A percentile compares a stretch with the other conserved stretches of the same genome.
These are phyloP conservation scores for Dicentrarchus labrax DNA, from an alignment of 2,113 vertebrate species.

Conservation along the genomic window DNA sequence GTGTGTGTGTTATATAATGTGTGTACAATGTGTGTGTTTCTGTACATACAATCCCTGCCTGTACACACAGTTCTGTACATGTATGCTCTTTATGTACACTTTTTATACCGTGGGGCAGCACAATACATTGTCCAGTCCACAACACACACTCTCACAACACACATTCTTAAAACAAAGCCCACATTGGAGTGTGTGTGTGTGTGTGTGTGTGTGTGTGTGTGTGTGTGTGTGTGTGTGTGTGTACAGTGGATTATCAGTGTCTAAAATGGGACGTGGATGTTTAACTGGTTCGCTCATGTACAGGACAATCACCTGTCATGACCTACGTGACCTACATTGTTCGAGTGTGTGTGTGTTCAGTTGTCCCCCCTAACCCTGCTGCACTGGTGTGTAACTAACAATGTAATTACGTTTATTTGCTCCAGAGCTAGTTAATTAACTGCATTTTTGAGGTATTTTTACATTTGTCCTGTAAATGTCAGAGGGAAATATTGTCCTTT, in stretches of 20 bases:
- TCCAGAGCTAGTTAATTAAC: too few species aligned
- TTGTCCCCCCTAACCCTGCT: too few species aligned
- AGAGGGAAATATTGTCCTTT: too few species aligned
- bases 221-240: constrained; percentile 13
- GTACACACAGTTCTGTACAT: too few species aligned
- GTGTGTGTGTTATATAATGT: background rate
- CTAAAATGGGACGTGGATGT: constrained; percentile 67
- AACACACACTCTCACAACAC: background rate
- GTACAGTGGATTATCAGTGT: constrained; percentile 62
- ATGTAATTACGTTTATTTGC: too few species aligned
- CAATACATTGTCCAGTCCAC: background rate
- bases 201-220: constrained; percentile 2
- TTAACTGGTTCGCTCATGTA: constrained; percentile 41
- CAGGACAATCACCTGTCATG: constrained; percentile 19
- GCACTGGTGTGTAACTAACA: background rate
- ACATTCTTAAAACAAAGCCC: background rate
- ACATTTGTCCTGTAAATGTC: too few species aligned
- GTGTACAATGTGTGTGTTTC: background rate
- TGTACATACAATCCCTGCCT: background rate
- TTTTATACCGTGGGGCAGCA: background rate
- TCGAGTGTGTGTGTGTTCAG: constrained; percentile 2
- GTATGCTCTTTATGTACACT: background rate
- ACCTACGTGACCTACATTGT: constrained; percentile 45
- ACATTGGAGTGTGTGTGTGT: constrained; percentile 1
- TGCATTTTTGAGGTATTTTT: too few species aligned